These are phyloP conservation scores for Orthonyx spaldingii DNA, from an alignment of 2,113 vertebrate species.

Conservation along the genomic window DNA sequence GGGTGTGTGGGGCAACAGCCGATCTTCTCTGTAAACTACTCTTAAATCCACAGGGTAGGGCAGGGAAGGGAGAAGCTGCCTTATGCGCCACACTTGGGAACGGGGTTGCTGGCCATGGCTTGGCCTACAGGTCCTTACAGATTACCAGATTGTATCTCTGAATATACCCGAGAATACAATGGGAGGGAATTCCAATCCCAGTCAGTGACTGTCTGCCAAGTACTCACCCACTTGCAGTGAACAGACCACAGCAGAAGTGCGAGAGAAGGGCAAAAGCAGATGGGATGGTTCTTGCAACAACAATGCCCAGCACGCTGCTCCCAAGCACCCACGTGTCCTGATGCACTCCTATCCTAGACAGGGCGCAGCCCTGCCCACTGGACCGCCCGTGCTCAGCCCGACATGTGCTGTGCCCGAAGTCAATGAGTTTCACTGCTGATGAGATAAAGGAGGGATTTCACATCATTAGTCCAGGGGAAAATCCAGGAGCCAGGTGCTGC, in stretches of 20 bases:
- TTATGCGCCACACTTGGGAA: not conserved
- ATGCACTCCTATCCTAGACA: fast-evolving
- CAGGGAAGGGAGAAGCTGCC: not conserved
- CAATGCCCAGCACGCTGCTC: fast-evolving
- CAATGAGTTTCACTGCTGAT: not conserved
- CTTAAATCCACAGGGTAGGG: fast-evolving
- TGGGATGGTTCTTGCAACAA: not conserved
- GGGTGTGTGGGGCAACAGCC: fast-evolving
- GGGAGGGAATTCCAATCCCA: not conserved
- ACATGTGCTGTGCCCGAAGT: fast-evolving
- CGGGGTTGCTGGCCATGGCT: not conserved
- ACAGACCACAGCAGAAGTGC: not conserved
- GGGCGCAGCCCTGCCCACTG: fast-evolving
- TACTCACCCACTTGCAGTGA: not conserved
- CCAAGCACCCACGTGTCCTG: fast-evolving
- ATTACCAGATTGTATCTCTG: not conserved
- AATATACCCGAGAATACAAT: not conserved
- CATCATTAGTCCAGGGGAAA: not conserved
- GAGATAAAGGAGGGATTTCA: not conserved
- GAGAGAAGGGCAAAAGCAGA: not conserved
- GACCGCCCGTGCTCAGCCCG: not conserved
- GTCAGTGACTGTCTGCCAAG: not conserved
- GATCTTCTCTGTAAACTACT: not conserved
- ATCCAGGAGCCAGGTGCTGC: not conserved
- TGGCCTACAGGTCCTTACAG: not conserved